A percentile compares a stretch with the other conserved stretches of the same genome.
phyloP scores from a whole-genome alignment of 2,888 invertebrate genomes.

The Halictus ligatus region DNA sequence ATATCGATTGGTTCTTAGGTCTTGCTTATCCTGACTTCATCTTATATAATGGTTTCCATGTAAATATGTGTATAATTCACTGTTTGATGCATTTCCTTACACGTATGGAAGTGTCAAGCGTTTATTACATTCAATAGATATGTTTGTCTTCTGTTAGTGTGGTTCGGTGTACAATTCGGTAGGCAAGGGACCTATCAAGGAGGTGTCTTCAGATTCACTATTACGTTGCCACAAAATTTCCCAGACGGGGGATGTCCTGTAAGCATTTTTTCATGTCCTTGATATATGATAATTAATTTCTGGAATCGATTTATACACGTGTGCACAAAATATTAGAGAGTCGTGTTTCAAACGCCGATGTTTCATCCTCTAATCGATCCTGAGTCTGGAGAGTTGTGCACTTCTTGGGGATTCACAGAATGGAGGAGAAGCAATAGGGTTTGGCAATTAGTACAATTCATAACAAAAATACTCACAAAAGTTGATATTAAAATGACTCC shows the following conservation, averaged over 20 bases:
- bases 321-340: constrained; percentile 86
- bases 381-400: constrained; percentile 91
- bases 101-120: background rate
- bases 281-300: background rate
- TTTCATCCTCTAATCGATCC: constrained; percentile 95
- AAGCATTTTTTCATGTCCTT: constrained; percentile 83
- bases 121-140: constrained; percentile 19
- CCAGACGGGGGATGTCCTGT: constrained; percentile 94
- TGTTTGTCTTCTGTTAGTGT: constrained; percentile 87
- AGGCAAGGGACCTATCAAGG: constrained; percentile 95
- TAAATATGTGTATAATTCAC: constrained; percentile 60
- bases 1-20: constrained; percentile 61
- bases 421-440: constrained; percentile 91
- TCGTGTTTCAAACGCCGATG: constrained; percentile 93
- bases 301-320: background rate
- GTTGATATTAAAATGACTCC: constrained; percentile 90
- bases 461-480: constrained; percentile 93
- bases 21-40: constrained; percentile 67
- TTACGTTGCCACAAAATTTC: constrained; percentile 94
- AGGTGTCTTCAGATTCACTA: constrained; percentile 95
- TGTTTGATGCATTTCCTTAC: constrained; percentile 43
- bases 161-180: constrained; percentile 96
- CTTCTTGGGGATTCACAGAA: constrained; percentile 92
- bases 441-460: constrained; percentile 95
- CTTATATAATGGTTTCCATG: constrained; percentile 65